These are phyloP conservation scores for Melospiza georgiana DNA, from an alignment of 2,113 vertebrate genomes.

Conservation along the genomic window DNA sequence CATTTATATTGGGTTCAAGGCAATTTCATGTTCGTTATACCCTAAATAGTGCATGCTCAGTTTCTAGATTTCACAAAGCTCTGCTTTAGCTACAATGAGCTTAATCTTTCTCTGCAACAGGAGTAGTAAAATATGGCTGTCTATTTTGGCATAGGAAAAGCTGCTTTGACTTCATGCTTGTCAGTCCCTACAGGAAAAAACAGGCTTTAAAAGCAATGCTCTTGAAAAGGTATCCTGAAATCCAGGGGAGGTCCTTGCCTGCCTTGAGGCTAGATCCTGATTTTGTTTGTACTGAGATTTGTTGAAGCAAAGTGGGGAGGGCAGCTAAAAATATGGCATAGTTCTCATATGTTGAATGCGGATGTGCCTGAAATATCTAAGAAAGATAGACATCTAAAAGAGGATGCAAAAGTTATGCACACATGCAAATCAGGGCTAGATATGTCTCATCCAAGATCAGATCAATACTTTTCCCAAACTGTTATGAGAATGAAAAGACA, in stretches of 20 bases:
- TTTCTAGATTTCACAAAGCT: background rate
- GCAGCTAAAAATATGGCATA: background rate
- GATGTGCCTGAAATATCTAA: background rate
- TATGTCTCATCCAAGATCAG: background rate
- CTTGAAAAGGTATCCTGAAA: background rate
- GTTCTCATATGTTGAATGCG: background rate
- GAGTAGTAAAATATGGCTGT: background rate
- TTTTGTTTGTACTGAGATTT: background rate
- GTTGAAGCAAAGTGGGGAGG: background rate
- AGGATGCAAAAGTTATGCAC: rapidly evolving
- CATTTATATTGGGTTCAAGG: background rate
- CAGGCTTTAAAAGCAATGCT: background rate
- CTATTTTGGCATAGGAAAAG: background rate
- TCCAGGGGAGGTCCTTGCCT: background rate
- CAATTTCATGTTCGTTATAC: background rate
- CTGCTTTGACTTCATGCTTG: background rate
- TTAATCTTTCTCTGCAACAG: background rate
- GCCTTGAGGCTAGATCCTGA: background rate
- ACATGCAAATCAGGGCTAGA: background rate
- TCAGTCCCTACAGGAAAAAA: background rate
- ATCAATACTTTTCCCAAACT: background rate
- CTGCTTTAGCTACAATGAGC: rapidly evolving
- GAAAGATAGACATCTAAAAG: background rate
- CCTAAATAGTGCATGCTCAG: background rate
- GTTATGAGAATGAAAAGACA: background rate